Conservation (phyloP, 2,797 vertebrate species). For the Cuniculus paca region DNA sequence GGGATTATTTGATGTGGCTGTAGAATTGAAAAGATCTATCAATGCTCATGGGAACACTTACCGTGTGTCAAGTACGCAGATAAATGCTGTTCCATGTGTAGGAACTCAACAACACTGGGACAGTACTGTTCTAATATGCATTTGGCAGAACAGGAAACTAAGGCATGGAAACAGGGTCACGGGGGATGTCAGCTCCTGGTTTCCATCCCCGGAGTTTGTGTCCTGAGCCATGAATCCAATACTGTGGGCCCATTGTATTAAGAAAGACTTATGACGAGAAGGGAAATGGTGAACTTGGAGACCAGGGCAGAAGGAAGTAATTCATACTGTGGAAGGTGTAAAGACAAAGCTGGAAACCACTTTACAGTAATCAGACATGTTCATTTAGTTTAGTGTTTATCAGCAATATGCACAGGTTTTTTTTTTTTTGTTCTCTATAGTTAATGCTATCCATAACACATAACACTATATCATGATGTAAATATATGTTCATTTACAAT, state of each 20-base stretch:
- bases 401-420: background rate
- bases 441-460: background rate
- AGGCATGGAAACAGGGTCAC: background rate
- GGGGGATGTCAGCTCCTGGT: background rate
- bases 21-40: background rate
- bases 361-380: background rate
- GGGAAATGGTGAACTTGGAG: background rate
- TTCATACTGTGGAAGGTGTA: background rate
- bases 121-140: background rate
- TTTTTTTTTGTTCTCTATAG: background rate
- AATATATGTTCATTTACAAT: background rate
- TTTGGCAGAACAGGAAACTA: background rate
- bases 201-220: background rate
- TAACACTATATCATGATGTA: background rate
- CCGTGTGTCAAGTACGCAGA: background rate
- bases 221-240: background rate
- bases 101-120: background rate
- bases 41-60: background rate
- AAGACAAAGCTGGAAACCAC: background rate
- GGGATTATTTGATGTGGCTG: background rate
- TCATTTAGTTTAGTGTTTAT: background rate
- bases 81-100: background rate
- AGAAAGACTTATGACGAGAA: background rate
- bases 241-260: background rate
- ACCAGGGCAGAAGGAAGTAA: background rate